Conservation (phyloP, 2,113 vertebrate genomes). For the Poeciliopsis retropinna region DNA sequence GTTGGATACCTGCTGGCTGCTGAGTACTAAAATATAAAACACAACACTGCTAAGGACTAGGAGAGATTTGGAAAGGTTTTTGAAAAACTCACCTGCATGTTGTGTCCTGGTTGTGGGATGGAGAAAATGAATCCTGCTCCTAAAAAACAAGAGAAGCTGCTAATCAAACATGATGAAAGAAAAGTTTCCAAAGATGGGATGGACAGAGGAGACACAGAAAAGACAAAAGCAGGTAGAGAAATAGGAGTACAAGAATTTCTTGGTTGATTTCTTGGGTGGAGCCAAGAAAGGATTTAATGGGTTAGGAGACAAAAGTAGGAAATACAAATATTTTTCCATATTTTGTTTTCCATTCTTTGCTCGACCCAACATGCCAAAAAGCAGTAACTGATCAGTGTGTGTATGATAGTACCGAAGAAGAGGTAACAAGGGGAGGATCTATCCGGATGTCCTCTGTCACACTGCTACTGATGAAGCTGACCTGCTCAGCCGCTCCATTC, state of each 20-base stretch:
- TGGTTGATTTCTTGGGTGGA: too few relatives aligned
- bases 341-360: too few relatives aligned
- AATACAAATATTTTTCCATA: too few relatives aligned
- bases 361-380: neutral
- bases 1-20: too few relatives aligned
- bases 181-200: neutral
- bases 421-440: constrained; percentile 22
- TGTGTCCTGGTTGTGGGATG: constrained; percentile 55
- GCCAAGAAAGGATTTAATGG: neutral
- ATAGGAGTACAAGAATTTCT: neutral
- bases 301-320: too few relatives aligned
- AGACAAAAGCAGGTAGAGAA: neutral
- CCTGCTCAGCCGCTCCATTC: constrained; percentile 80
- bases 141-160: constrained; percentile 41
- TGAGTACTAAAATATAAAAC: too few relatives aligned
- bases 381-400: neutral
- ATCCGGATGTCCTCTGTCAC: constrained; percentile 71
- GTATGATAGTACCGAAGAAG: constrained; percentile 56
- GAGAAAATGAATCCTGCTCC: constrained; percentile 55
- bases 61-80: neutral
- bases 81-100: constrained; percentile 55
- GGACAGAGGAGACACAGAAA: neutral
- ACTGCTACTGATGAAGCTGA: constrained; percentile 84
- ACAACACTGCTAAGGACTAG: too few relatives aligned
- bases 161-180: neutral